phyloP scores from a whole-genome alignment of 2,888 invertebrate species.

The Eristalis tenax region DNA sequence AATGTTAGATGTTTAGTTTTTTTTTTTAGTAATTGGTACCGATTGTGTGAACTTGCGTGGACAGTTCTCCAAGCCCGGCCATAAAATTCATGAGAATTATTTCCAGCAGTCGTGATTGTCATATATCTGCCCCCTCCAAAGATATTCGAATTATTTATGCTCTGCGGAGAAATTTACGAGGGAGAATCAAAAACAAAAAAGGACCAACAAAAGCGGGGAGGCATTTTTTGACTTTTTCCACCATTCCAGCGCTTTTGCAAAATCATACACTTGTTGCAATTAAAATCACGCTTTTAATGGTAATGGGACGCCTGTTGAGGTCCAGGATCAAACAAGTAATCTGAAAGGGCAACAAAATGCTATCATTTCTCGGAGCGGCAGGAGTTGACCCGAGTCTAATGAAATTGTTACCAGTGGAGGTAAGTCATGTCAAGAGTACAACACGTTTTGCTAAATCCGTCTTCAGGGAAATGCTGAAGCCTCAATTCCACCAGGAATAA shows the following conservation, averaged over 20 bases:
- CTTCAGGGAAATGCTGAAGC: neutral
- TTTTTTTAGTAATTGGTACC: too few relatives aligned
- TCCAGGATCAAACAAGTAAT: neutral
- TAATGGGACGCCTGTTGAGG: too few relatives aligned
- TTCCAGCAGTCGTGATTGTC: too few relatives aligned
- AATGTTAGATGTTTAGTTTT: too few relatives aligned
- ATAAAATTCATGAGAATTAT: too few relatives aligned
- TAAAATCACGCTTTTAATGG: neutral
- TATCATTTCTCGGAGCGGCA: neutral
- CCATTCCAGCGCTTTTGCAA: neutral
- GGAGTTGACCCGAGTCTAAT: neutral
- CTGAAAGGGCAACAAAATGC: neutral
- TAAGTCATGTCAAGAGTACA: too few relatives aligned
- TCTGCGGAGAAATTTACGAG: neutral
- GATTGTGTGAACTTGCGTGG: too few relatives aligned
- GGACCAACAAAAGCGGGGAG: neutral
- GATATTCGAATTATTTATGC: neutral
- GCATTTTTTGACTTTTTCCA: too few relatives aligned
- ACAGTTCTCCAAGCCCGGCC: too few relatives aligned
- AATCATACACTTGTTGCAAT: neutral
- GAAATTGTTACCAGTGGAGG: neutral
- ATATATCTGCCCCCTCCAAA: neutral
- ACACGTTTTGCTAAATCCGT: neutral
- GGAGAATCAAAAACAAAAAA: neutral
- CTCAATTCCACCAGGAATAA: neutral